These are phyloP conservation scores for Pelusios castaneus DNA, from an alignment of 2,113 vertebrate genomes.

Conservation along the genomic window DNA sequence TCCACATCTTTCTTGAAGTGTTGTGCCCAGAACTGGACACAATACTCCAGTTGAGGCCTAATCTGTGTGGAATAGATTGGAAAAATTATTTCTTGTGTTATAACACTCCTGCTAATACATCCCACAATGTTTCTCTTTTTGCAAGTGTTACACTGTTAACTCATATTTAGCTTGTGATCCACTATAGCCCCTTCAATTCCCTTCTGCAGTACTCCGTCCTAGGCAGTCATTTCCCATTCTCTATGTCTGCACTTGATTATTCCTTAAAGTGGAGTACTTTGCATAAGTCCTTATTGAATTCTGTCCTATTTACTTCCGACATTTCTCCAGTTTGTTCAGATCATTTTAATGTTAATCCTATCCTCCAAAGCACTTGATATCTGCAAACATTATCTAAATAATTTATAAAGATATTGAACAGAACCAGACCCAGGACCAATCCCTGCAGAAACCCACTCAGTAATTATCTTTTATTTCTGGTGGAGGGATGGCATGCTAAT, in stretches of 20 bases:
- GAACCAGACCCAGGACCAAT: background rate
- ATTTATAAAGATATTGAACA: background rate
- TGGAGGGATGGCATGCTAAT: background rate
- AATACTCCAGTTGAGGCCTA: background rate
- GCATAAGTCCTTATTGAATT: too few relatives aligned
- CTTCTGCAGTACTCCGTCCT: too few relatives aligned
- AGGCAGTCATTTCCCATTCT: too few relatives aligned
- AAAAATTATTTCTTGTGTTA: background rate
- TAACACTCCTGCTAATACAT: background rate
- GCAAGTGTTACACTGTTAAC: too few relatives aligned
- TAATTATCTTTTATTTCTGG: background rate
- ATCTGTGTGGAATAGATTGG: background rate
- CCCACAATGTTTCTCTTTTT: background rate
- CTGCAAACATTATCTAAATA: background rate
- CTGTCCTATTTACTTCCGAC: too few relatives aligned
- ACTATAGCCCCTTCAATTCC: too few relatives aligned
- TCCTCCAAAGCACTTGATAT: background rate
- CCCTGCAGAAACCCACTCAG: background rate
- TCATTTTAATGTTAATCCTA: background rate
- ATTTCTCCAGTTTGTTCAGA: too few relatives aligned
- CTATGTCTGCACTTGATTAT: too few relatives aligned
- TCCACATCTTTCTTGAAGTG: background rate
- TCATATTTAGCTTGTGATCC: too few relatives aligned
- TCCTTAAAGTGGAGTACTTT: too few relatives aligned
- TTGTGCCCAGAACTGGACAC: background rate